Evolutionary conservation across 2,113 vertebrate genomes (phyloP).

Genomic region (Micronycteris hirsuta): DNA sequence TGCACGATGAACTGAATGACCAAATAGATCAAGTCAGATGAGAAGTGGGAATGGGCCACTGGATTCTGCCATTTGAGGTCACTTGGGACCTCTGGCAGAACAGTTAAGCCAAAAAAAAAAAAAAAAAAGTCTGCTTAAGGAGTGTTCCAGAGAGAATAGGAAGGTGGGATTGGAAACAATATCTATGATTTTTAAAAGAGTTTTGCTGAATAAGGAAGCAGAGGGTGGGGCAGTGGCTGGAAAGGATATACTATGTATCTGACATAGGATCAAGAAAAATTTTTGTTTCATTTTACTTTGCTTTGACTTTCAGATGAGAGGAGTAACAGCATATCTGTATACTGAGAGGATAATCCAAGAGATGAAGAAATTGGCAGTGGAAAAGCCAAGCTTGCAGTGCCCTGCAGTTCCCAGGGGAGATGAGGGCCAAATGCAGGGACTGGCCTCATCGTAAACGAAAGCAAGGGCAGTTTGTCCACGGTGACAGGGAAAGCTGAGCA

Average conservation of each 20-base stretch:
- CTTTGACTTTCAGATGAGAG: not conserved
- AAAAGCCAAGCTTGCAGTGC: not conserved
- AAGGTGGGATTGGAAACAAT: not conserved
- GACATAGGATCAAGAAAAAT: not conserved
- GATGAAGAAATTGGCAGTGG: not conserved
- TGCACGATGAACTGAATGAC: not conserved
- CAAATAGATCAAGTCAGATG: not conserved
- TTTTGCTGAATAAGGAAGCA: not conserved
- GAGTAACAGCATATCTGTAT: not conserved
- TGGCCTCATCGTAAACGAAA: not conserved
- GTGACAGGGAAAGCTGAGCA: not conserved
- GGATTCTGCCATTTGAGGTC: not conserved
- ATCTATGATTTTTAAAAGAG: not conserved
- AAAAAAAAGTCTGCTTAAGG: not conserved
- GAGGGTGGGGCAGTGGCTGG: not conserved
- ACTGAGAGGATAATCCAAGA: not conserved
- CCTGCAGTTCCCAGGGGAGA: not conserved
- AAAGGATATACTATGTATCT: not conserved
- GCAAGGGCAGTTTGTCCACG: not conserved
- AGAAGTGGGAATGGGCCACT: not conserved
- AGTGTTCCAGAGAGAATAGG: not conserved
- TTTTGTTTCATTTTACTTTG: not conserved
- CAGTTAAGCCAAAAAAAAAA: not conserved
- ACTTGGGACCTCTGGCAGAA: not conserved
- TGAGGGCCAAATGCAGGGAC: not conserved